These are phyloP conservation scores for Pedionomus torquatus DNA, from an alignment of 2,113 vertebrate genomes.

Conservation along the genomic window DNA sequence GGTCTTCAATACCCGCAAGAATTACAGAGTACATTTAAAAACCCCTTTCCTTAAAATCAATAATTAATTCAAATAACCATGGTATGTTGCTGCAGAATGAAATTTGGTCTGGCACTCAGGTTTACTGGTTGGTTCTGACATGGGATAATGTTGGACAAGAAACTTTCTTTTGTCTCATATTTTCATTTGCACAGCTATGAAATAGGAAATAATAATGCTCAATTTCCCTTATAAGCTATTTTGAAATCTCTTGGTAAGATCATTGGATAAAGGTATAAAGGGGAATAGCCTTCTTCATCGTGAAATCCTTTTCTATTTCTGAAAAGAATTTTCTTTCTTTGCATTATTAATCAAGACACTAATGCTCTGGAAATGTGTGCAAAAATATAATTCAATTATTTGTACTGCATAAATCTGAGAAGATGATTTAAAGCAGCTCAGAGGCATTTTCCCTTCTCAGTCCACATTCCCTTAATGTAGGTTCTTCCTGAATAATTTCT, in stretches of 20 bases:
- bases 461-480: background rate
- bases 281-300: background rate
- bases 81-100: background rate
- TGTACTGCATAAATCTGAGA: background rate
- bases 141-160: background rate
- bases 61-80: background rate
- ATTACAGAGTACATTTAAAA: background rate
- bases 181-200: background rate
- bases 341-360: background rate
- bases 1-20: background rate
- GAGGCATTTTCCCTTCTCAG: background rate
- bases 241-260: background rate
- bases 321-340: background rate
- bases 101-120: background rate
- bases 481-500: background rate
- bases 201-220: background rate
- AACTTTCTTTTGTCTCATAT: background rate
- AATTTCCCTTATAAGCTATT: background rate
- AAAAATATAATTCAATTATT: background rate
- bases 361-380: background rate
- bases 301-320: background rate
- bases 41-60: background rate
- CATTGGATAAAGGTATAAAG: background rate
- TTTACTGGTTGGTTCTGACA: background rate
- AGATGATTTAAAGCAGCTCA: background rate